phyloP scores from a whole-genome alignment of 2,888 invertebrate species.

The Boloria selene region DNA sequence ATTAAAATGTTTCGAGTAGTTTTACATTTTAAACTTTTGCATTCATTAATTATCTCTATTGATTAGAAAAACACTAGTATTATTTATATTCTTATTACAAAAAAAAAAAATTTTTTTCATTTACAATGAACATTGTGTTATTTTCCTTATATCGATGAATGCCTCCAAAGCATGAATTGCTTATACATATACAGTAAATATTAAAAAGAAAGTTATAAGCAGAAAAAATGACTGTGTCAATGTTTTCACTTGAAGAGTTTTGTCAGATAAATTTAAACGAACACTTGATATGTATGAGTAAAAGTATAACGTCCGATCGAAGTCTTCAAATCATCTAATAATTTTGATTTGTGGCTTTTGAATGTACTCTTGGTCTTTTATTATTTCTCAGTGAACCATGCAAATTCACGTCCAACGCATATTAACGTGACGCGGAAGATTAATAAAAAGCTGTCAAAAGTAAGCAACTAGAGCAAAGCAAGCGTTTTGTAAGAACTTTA shows the following conservation, averaged over 20 bases:
- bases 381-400: conserved; percentile 45
- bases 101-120: too few relatives aligned
- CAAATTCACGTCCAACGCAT: conserved; percentile 63
- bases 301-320: conserved; percentile 73
- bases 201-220: conserved; percentile 7
- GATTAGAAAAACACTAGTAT: too few relatives aligned
- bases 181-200: conserved; percentile 43
- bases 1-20: too few relatives aligned
- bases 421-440: conserved; percentile 62
- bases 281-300: conserved; percentile 57
- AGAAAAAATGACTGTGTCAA: conserved; percentile 1
- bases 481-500: conserved; percentile 41
- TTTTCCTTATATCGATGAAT: too few relatives aligned
- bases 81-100: too few relatives aligned
- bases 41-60: too few relatives aligned
- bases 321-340: conserved; percentile 57
- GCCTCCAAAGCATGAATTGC: conserved; percentile 58
- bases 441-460: conserved; percentile 60
- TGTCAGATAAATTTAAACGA: not conserved
- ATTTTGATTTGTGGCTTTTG: conserved; percentile 49
- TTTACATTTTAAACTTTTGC: too few relatives aligned
- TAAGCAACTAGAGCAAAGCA: conserved; percentile 49
- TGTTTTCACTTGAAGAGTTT: conserved; percentile 4
- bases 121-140: too few relatives aligned
- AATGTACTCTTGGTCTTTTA: conserved; percentile 49